Conservation (phyloP, 2,113 vertebrate species). For the Oxyruncus cristatus region DNA sequence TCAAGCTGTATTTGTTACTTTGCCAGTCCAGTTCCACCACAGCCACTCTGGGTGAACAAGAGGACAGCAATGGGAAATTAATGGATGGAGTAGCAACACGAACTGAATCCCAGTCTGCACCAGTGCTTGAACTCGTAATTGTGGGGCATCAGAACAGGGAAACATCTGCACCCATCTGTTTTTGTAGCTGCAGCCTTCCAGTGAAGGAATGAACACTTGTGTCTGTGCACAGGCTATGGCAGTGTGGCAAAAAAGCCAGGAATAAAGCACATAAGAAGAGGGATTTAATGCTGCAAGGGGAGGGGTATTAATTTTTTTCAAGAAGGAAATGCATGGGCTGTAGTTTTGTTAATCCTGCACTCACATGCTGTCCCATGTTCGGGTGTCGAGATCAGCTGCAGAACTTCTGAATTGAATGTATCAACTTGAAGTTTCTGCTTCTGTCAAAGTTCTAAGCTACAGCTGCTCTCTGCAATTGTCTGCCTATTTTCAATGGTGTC, state of each 20-base stretch:
- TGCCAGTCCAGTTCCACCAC: neutral
- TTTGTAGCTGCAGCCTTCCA: neutral
- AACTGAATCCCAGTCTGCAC: neutral
- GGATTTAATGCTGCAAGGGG: neutral
- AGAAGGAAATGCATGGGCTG: neutral
- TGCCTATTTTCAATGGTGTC: constrained; percentile 24
- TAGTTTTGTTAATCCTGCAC: neutral
- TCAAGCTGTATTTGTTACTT: neutral
- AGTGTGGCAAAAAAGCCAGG: neutral
- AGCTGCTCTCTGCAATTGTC: neutral
- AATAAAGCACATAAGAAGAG: rapidly evolving
- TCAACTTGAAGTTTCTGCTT: neutral
- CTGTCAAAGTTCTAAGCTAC: neutral
- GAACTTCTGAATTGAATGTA: neutral
- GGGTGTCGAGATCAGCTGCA: neutral
- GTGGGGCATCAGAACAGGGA: neutral
- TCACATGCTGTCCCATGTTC: rapidly evolving
- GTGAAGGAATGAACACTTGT: neutral
- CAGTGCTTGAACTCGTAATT: neutral
- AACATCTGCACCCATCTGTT: neutral
- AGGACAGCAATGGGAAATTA: neutral
- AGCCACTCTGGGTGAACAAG: neutral
- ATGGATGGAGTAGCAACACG: neutral
- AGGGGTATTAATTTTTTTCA: neutral
- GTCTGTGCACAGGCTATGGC: rapidly evolving